Conservation (phyloP, 2,888 invertebrate species). For the Andrena haemorrhoa region DNA sequence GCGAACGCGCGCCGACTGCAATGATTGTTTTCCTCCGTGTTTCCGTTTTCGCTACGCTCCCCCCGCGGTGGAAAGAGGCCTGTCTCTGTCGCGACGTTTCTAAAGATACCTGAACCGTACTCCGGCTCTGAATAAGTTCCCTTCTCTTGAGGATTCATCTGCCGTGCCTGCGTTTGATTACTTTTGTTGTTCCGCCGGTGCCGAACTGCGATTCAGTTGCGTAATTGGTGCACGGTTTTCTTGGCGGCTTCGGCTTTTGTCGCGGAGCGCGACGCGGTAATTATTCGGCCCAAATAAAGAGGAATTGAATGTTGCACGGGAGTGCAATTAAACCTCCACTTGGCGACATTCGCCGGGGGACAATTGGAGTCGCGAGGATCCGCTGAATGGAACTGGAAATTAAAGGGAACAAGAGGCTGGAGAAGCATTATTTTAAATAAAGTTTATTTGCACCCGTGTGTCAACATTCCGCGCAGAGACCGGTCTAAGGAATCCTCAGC, state of each 20-base stretch:
- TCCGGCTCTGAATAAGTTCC: slow-evolving; percentile 25
- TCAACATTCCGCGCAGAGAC: neutral
- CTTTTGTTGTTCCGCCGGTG: slow-evolving; percentile 23
- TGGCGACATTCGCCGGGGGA: neutral
- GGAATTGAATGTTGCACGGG: slow-evolving; percentile 13
- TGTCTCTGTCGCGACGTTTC: slow-evolving; percentile 13
- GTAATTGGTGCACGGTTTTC: slow-evolving; percentile 18
- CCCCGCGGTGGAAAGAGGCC: neutral
- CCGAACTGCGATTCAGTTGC: slow-evolving; percentile 17
- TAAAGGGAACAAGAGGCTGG: neutral
- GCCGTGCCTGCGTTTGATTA: slow-evolving; percentile 22
- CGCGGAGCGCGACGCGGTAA: neutral
- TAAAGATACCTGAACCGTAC: slow-evolving; percentile 18
- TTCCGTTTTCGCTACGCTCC: neutral
- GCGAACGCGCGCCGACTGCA: neutral
- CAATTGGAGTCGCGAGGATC: neutral
- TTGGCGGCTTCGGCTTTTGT: neutral
- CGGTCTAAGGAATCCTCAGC: neutral
- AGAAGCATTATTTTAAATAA: slow-evolving; percentile 33
- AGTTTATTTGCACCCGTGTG: slow-evolving; percentile 42
- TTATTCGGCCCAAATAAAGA: neutral
- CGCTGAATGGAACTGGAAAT: neutral
- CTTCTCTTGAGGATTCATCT: slow-evolving; percentile 13
- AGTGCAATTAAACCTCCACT: slow-evolving; percentile 13
- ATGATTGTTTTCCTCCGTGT: slow-evolving; percentile 6